Base-by-base conservation (phyloP, 2,797 vertebrate species). In the Melopsittacus undulatus region DNA sequence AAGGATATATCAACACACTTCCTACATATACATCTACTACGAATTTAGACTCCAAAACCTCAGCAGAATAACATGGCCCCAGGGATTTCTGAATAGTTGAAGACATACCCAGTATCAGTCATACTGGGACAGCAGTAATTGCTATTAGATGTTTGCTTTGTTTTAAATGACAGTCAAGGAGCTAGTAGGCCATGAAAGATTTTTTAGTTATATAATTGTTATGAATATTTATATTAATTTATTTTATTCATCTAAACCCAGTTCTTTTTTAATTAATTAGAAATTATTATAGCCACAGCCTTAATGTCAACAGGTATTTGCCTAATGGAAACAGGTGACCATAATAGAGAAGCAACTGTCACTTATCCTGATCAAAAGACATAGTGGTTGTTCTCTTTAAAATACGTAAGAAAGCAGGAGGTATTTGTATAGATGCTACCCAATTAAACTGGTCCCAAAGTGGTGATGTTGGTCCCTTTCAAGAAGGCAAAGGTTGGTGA, bases 401-500 rank as follows among this genome's bases (percentile, higher is more conserved):
- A 95, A 92, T 59, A 43, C 49, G 11, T 93, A 93, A 89, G 59
- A 95, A 96, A 92, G 67, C 38, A 87, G 88, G 91, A 97, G 94
- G 87, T 96, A 95, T 91, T 96, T 95, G 62, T 86, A 74, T 18
- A 40, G 42, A 89, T 89, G 83, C 69, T 90, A 83, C 67, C 80
- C 46, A 81, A 36, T 92, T 67, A 72, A n/a, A 80, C 13, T 69
- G 82, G 94, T 96, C 87, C 87, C 80, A 29, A 75, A 89, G 24
- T 73, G 42, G 74, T 77, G 68, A 73, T 73, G 21, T 96, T 96
- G 92, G 92, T 97, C 97, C 82, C 86, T 95, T 95, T 95, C 82
- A 92, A 88, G 83, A 97, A 94, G 94, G 92, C 68, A 96, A 97
- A 97, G 83, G 75, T 76, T 77, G 73, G 87, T 78, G 75, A 88